A percentile compares a stretch with the other conserved stretches of the same genome.
Conservation (phyloP, 2,888 invertebrate species). For the Ectemnius cavifrons region DNA sequence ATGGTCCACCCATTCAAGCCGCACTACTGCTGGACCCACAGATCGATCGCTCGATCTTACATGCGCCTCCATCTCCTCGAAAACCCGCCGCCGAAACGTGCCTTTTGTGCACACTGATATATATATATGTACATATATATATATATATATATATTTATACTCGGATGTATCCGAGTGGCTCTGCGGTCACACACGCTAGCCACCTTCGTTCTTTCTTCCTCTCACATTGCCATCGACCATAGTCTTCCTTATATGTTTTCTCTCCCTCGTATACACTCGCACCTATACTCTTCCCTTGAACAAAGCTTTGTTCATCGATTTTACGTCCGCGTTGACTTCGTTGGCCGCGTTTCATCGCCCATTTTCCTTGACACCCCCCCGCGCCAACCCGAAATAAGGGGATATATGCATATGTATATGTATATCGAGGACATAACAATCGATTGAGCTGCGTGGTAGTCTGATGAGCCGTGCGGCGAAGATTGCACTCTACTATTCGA, state of each 20-base stretch:
- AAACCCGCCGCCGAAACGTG: slow-evolving; percentile 39
- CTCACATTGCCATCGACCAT: too few species aligned
- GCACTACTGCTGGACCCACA: slow-evolving; percentile 27
- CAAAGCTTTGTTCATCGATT: slow-evolving; percentile 46
- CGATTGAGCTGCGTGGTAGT: neutral
- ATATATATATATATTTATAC: slow-evolving; percentile 14
- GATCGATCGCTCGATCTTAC: slow-evolving; percentile 55
- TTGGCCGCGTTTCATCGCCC: slow-evolving; percentile 20
- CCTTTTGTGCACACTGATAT: slow-evolving; percentile 40
- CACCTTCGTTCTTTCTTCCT: too few species aligned
- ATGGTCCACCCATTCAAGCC: slow-evolving; percentile 38
- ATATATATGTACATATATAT: slow-evolving; percentile 10
- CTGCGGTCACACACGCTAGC: too few species aligned
- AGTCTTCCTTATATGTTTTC: too few species aligned
- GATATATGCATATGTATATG: neutral
- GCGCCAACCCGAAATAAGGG: neutral
- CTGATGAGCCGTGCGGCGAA: neutral
- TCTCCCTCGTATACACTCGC: too few species aligned
- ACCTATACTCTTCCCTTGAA: neutral
- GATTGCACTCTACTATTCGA: neutral
- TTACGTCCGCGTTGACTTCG: slow-evolving; percentile 37
- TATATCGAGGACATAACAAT: neutral
- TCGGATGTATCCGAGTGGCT: neutral
- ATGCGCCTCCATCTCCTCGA: slow-evolving; percentile 15
- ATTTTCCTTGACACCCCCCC: too few species aligned